A percentile compares a stretch with the other conserved stretches of the same genome.
These are phyloP conservation scores for Chaetodon trifasciatus DNA, from an alignment of 2,797 vertebrate species.

Conservation along the genomic window DNA sequence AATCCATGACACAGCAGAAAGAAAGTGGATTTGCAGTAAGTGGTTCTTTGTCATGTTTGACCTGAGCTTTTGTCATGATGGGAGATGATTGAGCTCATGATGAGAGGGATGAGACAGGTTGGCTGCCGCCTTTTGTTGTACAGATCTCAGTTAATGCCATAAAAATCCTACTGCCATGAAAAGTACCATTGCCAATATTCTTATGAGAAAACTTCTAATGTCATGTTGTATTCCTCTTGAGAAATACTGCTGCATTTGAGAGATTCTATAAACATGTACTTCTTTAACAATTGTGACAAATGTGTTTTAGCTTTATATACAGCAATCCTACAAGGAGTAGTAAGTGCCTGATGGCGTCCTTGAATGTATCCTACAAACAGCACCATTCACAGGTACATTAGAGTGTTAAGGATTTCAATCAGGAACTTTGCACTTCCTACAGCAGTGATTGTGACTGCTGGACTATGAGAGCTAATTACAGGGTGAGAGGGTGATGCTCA, in stretches of 20 bases:
- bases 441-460: slow-evolving; percentile 21
- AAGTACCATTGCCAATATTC: too few relatives aligned
- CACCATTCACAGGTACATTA: not conserved
- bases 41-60: slow-evolving; percentile 39
- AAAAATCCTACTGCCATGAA: too few relatives aligned
- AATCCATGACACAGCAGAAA: slow-evolving; percentile 1
- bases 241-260: not conserved
- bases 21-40: slow-evolving; percentile 38
- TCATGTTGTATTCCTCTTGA: too few relatives aligned
- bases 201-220: too few relatives aligned
- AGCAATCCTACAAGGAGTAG: not conserved
- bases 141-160: not conserved
- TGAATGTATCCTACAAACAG: not conserved
- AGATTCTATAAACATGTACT: not conserved
- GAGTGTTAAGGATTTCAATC: not conserved
- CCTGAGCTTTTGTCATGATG: slow-evolving; percentile 23
- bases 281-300: not conserved
- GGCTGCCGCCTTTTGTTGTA: slow-evolving; percentile 16
- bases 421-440: slow-evolving; percentile 2
- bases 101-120: slow-evolving; percentile 14
- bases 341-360: not conserved
- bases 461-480: slow-evolving; percentile 51
- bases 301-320: not conserved
- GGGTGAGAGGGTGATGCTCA: slow-evolving; percentile 12
- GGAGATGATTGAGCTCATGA: slow-evolving; percentile 29